These are phyloP conservation scores for Metridium senile DNA, from an alignment of 92 coral and sea anemone species.

Conservation along the genomic window DNA sequence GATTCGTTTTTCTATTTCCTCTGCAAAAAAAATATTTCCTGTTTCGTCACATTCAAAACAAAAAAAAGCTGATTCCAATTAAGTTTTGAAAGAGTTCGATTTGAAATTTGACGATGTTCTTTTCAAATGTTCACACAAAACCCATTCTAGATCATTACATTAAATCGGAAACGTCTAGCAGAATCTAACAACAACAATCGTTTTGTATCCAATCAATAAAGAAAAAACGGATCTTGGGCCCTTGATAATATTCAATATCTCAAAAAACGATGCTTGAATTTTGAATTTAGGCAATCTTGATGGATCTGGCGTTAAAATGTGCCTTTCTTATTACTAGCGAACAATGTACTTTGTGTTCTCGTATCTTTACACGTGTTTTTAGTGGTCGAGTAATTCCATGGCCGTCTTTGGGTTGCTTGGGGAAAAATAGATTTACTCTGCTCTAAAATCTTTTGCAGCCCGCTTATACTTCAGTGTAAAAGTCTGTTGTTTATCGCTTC, in stretches of 20 bases:
- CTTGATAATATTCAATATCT: constrained; percentile 31
- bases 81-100: constrained; percentile 1
- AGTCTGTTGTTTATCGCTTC: too few relatives aligned
- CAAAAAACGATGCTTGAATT: constrained; percentile 26
- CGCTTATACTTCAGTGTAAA: too few relatives aligned
- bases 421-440: neutral
- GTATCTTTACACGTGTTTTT: constrained; percentile 36
- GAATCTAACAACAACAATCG: constrained; percentile 27
- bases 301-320: neutral
- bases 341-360: constrained; percentile 38
- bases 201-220: constrained; percentile 21
- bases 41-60: constrained; percentile 13
- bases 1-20: too few relatives aligned
- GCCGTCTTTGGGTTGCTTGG: constrained; percentile 31
- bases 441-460: constrained; percentile 3
- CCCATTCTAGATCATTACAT: constrained; percentile 20
- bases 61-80: constrained; percentile 14
- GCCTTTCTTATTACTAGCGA: constrained; percentile 23
- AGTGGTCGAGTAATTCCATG: constrained; percentile 24
- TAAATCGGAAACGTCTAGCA: constrained; percentile 31
- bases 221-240: constrained; percentile 18
- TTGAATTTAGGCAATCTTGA: constrained; percentile 25
- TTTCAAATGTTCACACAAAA: constrained; percentile 33
- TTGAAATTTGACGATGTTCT: constrained; percentile 22
- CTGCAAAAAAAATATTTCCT: constrained; percentile 11